phyloP scores from a whole-genome alignment of 64 coral and sea anemone genomes.

The Stylophora pistillata region DNA sequence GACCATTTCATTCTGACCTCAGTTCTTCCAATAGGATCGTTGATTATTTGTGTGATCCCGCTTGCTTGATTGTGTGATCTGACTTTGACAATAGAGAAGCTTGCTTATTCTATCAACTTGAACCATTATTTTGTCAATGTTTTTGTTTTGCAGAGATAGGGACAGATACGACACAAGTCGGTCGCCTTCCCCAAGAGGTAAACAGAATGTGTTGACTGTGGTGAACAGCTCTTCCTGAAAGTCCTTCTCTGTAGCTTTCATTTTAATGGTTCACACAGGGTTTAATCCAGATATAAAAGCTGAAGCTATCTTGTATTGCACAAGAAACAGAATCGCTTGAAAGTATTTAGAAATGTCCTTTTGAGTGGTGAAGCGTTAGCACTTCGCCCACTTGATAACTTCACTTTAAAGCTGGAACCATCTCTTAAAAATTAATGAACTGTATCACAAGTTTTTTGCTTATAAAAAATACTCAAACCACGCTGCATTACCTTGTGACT shows the following conservation, averaged over 20 bases:
- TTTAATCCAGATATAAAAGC: neutral
- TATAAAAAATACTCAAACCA: too few relatives aligned
- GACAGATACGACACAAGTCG: slow-evolving; percentile 48
- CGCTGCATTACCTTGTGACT: neutral
- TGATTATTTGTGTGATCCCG: neutral
- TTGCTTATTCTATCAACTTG: neutral
- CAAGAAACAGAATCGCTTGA: neutral
- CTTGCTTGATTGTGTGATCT: neutral
- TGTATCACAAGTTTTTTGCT: neutral
- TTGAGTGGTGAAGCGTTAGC: neutral
- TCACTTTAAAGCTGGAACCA: neutral
- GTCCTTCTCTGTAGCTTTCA: neutral
- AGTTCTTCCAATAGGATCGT: neutral
- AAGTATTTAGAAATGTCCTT: neutral
- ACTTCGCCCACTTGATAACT: neutral
- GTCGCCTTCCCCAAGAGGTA: slow-evolving; percentile 62
- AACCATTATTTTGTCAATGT: neutral
- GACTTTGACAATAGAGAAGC: neutral
- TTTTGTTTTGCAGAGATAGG: slow-evolving; percentile 47
- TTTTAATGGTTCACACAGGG: neutral
- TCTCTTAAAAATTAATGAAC: neutral
- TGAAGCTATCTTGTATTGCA: neutral
- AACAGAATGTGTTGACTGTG: neutral
- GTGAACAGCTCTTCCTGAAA: too few relatives aligned
- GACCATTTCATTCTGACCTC: neutral